Evolutionary conservation across 2,113 vertebrate genomes (phyloP).

Genomic region (Lophura nycthemera): DNA sequence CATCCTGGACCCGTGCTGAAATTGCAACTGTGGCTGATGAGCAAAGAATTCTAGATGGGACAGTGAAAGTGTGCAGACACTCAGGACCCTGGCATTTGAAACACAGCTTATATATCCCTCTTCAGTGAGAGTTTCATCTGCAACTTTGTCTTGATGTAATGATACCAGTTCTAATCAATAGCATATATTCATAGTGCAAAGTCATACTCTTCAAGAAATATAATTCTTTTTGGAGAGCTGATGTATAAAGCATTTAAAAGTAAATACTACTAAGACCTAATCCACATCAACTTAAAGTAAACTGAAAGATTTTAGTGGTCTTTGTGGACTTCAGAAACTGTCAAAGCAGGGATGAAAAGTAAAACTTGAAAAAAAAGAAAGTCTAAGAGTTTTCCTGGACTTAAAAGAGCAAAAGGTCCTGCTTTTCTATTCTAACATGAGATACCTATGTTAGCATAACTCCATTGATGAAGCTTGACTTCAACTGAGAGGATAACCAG

Average conservation of each 20-base stretch:
- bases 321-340: background rate
- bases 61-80: background rate
- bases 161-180: no score
- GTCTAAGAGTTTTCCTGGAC: background rate
- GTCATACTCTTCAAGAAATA: background rate
- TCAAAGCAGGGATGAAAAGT: background rate
- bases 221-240: background rate
- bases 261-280: background rate
- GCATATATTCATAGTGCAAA: background rate
- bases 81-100: background rate
- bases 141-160: background rate
- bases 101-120: background rate
- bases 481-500: background rate
- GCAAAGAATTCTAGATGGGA: background rate
- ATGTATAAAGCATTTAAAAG: background rate
- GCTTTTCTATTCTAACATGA: background rate
- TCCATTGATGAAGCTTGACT: background rate
- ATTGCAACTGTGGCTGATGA: accelerated
- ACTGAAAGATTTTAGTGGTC: background rate
- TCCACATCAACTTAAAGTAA: background rate
- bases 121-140: background rate
- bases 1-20: background rate
- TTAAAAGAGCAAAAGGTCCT: background rate
- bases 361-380: background rate
- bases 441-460: background rate